These are phyloP conservation scores for Drosophila macrospina DNA, from an alignment of 2,888 invertebrate species.

Conservation along the genomic window DNA sequence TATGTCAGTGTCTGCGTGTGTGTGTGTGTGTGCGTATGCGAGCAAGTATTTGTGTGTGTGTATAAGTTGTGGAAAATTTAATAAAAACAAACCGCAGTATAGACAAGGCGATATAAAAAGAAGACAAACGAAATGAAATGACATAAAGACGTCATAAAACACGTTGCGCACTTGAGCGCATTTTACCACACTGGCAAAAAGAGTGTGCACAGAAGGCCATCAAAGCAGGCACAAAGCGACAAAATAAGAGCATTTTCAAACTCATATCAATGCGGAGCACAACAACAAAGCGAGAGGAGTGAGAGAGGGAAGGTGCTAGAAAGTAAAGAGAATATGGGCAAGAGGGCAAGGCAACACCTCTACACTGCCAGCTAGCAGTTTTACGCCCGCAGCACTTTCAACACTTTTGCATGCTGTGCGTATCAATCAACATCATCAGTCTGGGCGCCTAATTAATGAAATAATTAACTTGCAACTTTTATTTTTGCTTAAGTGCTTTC, in stretches of 20 bases:
- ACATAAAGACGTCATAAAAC: conserved; percentile 72
- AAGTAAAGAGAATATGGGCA: background rate
- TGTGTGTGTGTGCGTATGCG: conserved; percentile 21
- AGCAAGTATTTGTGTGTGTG: too few species aligned
- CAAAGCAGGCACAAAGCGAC: conserved; percentile 18
- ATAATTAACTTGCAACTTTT: conserved; percentile 78
- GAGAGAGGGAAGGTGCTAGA: background rate
- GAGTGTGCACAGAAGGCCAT: conserved; percentile 14
- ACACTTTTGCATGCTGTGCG: conserved; percentile 48
- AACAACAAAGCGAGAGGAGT: background rate
- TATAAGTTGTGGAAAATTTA: conserved; percentile 51
- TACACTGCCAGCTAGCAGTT: conserved; percentile 11
- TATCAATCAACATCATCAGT: conserved; percentile 76
- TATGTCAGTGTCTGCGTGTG: conserved; percentile 1
- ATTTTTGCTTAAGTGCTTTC: conserved; percentile 66
- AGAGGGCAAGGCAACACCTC: background rate
- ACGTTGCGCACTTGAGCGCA: conserved; percentile 56
- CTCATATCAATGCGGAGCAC: conserved; percentile 21
- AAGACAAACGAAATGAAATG: background rate
- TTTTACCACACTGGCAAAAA: conserved; percentile 37
- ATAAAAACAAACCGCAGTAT: conserved; percentile 69
- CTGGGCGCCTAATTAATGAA: conserved; percentile 73
- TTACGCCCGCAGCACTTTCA: conserved; percentile 35
- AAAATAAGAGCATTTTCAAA: conserved; percentile 10
- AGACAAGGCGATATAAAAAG: conserved; percentile 49